Evolutionary conservation across 2,888 invertebrate species (phyloP).

Genomic region (Neoitamus cyanurus): DNA sequence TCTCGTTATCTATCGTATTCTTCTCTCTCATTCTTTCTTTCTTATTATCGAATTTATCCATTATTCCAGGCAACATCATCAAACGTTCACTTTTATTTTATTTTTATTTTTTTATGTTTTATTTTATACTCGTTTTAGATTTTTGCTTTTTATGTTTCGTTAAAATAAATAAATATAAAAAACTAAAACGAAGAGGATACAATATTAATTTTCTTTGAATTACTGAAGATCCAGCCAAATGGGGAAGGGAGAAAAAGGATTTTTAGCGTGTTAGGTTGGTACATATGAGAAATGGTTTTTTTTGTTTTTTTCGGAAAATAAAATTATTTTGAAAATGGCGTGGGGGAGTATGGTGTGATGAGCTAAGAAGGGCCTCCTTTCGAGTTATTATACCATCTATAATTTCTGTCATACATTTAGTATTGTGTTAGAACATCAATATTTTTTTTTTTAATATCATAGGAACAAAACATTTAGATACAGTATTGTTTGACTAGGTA

Average conservation of each 20-base stretch:
- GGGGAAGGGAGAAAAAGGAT: background rate
- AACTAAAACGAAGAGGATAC: background rate
- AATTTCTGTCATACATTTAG: background rate
- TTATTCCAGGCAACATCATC: conserved; percentile 22
- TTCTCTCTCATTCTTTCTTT: background rate
- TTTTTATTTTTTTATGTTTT: background rate
- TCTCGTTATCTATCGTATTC: background rate
- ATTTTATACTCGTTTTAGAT: background rate
- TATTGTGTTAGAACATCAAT: background rate
- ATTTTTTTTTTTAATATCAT: background rate
- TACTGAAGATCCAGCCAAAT: background rate
- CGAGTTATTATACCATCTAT: background rate
- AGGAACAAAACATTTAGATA: background rate
- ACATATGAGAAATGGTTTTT: no score
- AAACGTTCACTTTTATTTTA: background rate
- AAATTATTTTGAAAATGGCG: background rate
- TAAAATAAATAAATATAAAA: background rate
- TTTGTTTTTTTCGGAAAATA: background rate
- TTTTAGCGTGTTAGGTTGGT: no score
- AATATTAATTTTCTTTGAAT: background rate
- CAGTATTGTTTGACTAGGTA: background rate
- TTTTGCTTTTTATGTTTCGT: background rate
- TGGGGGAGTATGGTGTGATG: background rate
- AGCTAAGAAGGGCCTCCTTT: background rate
- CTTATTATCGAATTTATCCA: background rate